Percentiles rank a stretch among this genome's conserved stretches.
phyloP scores from a whole-genome alignment of 2,113 vertebrate species.

The Hippocampus comes region DNA sequence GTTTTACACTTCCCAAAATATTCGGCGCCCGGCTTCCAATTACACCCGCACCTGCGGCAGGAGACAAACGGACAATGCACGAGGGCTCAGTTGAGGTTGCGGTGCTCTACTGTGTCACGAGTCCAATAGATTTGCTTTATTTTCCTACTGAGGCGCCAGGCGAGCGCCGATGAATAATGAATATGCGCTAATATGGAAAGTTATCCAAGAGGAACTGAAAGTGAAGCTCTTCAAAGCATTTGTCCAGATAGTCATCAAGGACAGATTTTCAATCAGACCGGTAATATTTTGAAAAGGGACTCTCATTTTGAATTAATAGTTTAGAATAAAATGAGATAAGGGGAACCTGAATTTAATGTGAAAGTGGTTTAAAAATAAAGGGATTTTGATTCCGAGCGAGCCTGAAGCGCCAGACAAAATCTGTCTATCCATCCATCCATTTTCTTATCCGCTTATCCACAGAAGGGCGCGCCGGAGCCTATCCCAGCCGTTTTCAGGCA shows the following conservation, averaged over 20 bases:
- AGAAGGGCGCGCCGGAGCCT: no score
- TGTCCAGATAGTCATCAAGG: conserved; percentile 33
- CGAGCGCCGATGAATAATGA: conserved; percentile 67
- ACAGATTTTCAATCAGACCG: conserved; percentile 54
- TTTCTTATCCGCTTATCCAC: no score
- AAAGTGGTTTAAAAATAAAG: no score
- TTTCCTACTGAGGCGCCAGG: conserved; percentile 56
- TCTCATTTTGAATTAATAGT: background rate
- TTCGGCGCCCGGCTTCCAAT: conserved; percentile 50
- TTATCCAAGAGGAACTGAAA: conserved; percentile 63
- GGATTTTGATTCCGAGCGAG: no score
- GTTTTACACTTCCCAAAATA: conserved; percentile 63
- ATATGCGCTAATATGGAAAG: conserved; percentile 68
- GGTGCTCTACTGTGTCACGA: conserved; percentile 45
- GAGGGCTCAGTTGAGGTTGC: conserved; percentile 56
- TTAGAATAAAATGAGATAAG: no score
- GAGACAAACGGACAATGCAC: conserved; percentile 54
- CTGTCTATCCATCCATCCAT: no score
- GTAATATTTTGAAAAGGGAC: background rate
- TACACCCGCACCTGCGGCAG: conserved; percentile 50
- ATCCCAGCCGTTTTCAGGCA: no score
- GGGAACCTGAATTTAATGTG: no score
- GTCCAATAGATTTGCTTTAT: conserved; percentile 62
- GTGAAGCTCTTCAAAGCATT: conserved; percentile 52
- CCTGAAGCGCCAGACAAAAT: no score